Conservation (phyloP, 2,888 invertebrate species). For the Celastrina argiolus region DNA sequence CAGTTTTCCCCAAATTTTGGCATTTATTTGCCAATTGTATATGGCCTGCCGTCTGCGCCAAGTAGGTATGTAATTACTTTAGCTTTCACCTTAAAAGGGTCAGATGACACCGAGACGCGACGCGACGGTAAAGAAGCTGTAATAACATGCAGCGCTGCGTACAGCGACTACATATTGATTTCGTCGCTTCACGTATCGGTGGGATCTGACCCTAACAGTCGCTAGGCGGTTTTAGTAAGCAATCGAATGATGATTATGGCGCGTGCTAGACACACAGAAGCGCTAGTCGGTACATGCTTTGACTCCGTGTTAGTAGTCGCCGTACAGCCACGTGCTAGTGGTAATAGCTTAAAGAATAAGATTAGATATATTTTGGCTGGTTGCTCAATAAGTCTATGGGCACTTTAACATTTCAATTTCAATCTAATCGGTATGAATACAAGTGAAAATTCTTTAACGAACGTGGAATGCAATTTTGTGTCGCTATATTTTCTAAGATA, state of each 20-base stretch:
- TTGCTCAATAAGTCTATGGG: too few species aligned
- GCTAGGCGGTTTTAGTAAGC: not conserved
- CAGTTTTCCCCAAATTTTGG: not conserved
- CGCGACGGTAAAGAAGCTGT: too few species aligned
- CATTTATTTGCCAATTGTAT: not conserved
- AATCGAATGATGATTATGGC: not conserved
- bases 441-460: too few species aligned
- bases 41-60: not conserved
- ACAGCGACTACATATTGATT: too few species aligned
- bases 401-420: too few species aligned
- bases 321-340: constrained; percentile 32
- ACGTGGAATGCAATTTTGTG: too few species aligned
- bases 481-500: too few species aligned
- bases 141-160: too few species aligned
- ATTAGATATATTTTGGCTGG: too few species aligned
- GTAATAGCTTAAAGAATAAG: not conserved
- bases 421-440: too few species aligned
- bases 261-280: not conserved
- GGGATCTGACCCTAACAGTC: not conserved
- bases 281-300: constrained; percentile 1
- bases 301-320: not conserved
- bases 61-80: not conserved
- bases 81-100: not conserved
- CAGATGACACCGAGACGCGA: too few species aligned
- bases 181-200: too few species aligned